These are phyloP conservation scores for Cyclophora albipunctata DNA, from an alignment of 2,888 invertebrate genomes.

Conservation along the genomic window DNA sequence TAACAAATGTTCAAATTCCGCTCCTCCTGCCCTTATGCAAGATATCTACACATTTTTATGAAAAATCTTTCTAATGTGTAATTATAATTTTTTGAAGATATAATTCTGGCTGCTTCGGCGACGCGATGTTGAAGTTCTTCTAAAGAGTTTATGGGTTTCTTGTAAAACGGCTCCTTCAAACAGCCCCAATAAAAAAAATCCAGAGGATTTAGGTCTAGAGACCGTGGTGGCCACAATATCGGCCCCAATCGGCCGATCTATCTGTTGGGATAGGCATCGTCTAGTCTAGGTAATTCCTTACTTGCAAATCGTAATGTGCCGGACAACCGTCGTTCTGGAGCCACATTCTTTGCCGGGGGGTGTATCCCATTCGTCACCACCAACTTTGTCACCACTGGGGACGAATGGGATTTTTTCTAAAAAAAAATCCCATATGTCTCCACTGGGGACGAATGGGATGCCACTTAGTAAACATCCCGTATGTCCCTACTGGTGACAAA, in stretches of 20 bases:
- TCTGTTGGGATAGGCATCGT: neutral
- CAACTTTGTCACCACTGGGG: no score
- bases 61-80: neutral
- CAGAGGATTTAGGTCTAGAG: neutral
- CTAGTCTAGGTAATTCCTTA: neutral
- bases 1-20: constrained; percentile 16
- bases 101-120: no score
- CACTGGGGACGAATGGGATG: no score
- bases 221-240: neutral
- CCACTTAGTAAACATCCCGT: no score
- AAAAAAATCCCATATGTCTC: no score
- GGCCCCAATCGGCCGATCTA: neutral
- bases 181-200: neutral
- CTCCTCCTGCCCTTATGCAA: neutral
- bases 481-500: no score
- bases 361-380: no score
- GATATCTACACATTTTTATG: neutral
- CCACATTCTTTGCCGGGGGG: neutral
- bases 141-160: no score
- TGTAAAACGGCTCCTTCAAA: no score
- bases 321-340: neutral
- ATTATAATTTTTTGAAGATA: no score
- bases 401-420: no score
- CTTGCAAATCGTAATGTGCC: neutral
- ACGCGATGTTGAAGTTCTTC: no score